Conservation (phyloP, 2,113 vertebrate genomes). For the Onychostoma macrolepis region DNA sequence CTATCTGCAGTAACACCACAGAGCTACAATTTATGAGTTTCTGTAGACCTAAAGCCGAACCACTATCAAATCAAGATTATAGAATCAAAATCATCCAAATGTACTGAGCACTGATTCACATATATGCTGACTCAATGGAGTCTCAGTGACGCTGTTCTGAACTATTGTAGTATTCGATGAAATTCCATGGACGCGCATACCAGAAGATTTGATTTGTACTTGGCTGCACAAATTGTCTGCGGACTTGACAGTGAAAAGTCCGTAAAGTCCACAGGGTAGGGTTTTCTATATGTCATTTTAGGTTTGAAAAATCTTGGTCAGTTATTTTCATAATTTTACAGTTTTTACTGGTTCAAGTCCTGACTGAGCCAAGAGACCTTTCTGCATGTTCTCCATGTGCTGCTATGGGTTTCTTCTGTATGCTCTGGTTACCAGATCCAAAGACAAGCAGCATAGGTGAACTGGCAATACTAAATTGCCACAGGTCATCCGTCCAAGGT, state of each 20-base stretch:
- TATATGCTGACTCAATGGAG: background rate
- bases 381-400: background rate
- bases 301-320: background rate
- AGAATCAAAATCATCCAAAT: slow-evolving; percentile 14
- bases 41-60: background rate
- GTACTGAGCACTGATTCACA: background rate
- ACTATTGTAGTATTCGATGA: background rate
- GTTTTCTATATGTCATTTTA: background rate
- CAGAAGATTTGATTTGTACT: background rate
- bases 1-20: slow-evolving; percentile 11
- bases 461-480: background rate
- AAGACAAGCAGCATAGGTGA: background rate
- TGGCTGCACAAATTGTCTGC: background rate
- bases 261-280: background rate
- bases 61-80: background rate
- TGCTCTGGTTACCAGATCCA: background rate
- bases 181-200: background rate
- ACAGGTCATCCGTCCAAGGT: background rate
- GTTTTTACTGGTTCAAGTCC: background rate
- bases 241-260: background rate
- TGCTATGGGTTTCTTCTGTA: background rate
- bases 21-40: background rate
- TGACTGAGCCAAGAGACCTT: no score
- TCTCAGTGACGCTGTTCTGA: background rate
- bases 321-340: background rate